Percentiles rank a stretch among this genome's conserved stretches.
Evolutionary conservation across 1,140 invertebrate species (phyloP).

Genomic region (Nasonia vitripennis): DNA sequence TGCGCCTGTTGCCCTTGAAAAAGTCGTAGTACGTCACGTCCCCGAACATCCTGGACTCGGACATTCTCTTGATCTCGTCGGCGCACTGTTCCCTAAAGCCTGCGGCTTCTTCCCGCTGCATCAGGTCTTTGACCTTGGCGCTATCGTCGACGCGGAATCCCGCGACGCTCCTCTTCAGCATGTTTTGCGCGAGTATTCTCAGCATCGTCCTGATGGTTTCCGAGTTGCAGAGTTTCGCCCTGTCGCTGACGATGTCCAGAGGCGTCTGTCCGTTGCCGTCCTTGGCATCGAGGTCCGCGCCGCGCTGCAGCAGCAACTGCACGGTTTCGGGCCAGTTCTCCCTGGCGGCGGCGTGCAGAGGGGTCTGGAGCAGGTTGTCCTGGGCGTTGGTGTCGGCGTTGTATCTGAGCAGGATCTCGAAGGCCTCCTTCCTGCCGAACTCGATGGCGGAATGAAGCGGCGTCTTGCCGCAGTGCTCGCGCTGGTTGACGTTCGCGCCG

Average conservation of each 20-base stretch:
- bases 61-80: background rate
- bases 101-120: background rate
- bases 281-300: background rate
- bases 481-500: constrained; percentile 28
- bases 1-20: constrained; percentile 6
- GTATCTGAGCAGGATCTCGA: background rate
- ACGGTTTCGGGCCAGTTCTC: background rate
- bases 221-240: too few relatives aligned
- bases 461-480: constrained; percentile 20
- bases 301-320: background rate
- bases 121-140: background rate
- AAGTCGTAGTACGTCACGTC: constrained; percentile 5
- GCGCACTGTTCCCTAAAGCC: background rate
- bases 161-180: background rate
- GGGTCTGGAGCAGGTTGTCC: background rate
- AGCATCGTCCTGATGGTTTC: background rate
- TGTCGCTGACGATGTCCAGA: background rate
- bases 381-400: constrained; percentile 24
- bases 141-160: background rate
- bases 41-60: background rate
- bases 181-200: background rate
- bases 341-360: background rate
- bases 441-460: constrained; percentile 36
- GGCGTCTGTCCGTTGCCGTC: background rate
- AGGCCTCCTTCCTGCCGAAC: background rate